phyloP scores from a whole-genome alignment of 2,797 vertebrate species.

The Artibeus lituratus region DNA sequence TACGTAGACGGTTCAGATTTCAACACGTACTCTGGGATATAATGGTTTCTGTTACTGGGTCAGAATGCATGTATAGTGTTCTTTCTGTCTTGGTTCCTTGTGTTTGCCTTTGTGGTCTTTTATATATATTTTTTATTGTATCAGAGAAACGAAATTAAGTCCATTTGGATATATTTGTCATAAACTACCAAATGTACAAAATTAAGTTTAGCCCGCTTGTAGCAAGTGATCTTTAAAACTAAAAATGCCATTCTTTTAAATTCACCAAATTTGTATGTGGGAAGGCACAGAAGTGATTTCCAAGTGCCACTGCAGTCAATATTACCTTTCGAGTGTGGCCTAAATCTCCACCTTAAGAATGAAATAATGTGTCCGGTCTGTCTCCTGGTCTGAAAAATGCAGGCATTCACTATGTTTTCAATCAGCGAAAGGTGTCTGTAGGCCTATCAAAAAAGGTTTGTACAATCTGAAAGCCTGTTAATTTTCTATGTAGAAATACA shows the following conservation, averaged over 20 bases:
- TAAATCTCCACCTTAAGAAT: constrained; percentile 49
- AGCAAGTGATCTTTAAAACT: constrained; percentile 60
- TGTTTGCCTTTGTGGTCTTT: constrained; percentile 70
- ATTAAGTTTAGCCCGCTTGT: constrained; percentile 75
- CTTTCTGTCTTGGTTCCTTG: constrained; percentile 68
- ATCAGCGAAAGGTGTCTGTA: constrained; percentile 75
- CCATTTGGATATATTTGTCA: constrained; percentile 68
- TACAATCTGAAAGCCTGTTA: constrained; percentile 75
- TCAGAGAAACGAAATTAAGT: constrained; percentile 46
- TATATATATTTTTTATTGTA: constrained; percentile 55
- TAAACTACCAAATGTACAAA: constrained; percentile 48
- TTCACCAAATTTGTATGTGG: constrained; percentile 54
- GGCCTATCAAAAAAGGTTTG: constrained; percentile 68
- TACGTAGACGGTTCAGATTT: constrained; percentile 75
- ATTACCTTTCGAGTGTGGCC: constrained; percentile 58
- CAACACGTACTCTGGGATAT: constrained; percentile 60
- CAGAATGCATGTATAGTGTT: constrained; percentile 62
- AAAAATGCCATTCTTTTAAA: constrained; percentile 61
- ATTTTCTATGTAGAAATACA: constrained; percentile 68
- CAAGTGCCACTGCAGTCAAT: constrained; percentile 65
- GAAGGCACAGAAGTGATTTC: constrained; percentile 57
- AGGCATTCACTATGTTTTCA: constrained; percentile 65
- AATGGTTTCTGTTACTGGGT: constrained; percentile 70
- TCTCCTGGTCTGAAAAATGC: constrained; percentile 66
- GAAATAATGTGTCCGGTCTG: constrained; percentile 66